Evolutionary conservation across 1,140 invertebrate species (phyloP), one percentile per base, ranked within the genome.

Genomic region (Drosophila chauvacae): DNA sequence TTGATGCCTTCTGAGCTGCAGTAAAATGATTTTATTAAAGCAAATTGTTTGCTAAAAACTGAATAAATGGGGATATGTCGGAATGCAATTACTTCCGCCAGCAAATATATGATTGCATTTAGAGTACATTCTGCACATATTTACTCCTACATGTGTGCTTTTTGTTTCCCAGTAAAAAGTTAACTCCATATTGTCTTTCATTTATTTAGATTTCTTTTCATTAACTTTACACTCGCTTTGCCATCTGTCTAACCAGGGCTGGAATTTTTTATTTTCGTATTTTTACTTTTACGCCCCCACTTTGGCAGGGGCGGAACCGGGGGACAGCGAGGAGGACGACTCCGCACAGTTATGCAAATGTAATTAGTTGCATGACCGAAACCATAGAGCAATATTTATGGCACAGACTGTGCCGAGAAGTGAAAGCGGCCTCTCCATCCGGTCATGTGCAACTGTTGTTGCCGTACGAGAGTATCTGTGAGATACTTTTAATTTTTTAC

Each of bases 361-460:
- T 87, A 88, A 87, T 87, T 87, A 87, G 84, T 87, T 87, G 80
- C 84, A 88, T 80, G 84, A 83, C 80, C 83, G 80, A 83, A 82
- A 86, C 83, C 83, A 87, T 84, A 88, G 84, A 88, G 84, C 80
- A 87, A 87, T 87, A 88, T 87, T 88, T 88, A 87, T 87, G 84
- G 80, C 80, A 71, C 76, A 83, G 63, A 80, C 80, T 87, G 83
- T 83, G 64, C 47, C 76, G 65, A 81, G 72, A 81, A 81, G 79
- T 65, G 79, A 81, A 81, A 83, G 69, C 68, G 69, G 53, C 70
- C 70, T 72, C 37, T 71, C 53, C 51, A 16, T 42, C 39, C 45
- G 68, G 62, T 62, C 64, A 77, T 77, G 60, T 69, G 70, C 83
- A 80, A 80, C 66, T 80, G 71, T 82, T 77, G 56, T 81, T 73